Conservation (phyloP, 2,113 vertebrate genomes). For the Eleginops maclovinus region DNA sequence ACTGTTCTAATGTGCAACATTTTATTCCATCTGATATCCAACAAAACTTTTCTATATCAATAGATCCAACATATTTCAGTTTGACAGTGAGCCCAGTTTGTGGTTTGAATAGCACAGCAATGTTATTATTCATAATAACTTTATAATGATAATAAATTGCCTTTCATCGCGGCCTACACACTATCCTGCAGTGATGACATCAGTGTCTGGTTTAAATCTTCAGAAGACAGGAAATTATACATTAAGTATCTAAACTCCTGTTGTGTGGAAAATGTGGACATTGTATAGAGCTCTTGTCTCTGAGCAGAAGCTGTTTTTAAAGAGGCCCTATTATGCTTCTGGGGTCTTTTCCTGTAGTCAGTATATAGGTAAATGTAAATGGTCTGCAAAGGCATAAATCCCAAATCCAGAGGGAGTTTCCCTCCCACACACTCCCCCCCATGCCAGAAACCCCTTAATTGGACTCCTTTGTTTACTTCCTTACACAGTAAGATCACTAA, state of each 20-base stretch:
- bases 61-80: conserved; percentile 29
- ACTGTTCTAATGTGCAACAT: background rate
- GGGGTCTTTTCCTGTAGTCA: no score
- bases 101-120: conserved; percentile 40
- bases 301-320: background rate
- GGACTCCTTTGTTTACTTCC: no score
- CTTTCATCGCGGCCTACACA: conserved; percentile 35
- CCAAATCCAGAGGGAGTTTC: no score
- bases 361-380: no score
- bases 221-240: background rate
- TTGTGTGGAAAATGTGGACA: no score
- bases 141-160: conserved; percentile 53
- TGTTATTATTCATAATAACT: conserved; percentile 45
- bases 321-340: no score
- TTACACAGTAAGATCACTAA: no score
- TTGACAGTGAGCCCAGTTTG: conserved; percentile 42
- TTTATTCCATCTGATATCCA: conserved; percentile 6
- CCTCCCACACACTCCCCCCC: no score
- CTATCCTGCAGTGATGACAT: conserved; percentile 16
- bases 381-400: no score
- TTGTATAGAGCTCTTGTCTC: background rate
- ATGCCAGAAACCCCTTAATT: no score
- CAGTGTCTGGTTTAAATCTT: conserved; percentile 14
- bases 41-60: conserved; percentile 29
- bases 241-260: background rate